Evolutionary conservation across 2,888 invertebrate genomes (phyloP), one percentile per base, ranked within the genome.

Genomic region (Drosophila meridionalis): DNA sequence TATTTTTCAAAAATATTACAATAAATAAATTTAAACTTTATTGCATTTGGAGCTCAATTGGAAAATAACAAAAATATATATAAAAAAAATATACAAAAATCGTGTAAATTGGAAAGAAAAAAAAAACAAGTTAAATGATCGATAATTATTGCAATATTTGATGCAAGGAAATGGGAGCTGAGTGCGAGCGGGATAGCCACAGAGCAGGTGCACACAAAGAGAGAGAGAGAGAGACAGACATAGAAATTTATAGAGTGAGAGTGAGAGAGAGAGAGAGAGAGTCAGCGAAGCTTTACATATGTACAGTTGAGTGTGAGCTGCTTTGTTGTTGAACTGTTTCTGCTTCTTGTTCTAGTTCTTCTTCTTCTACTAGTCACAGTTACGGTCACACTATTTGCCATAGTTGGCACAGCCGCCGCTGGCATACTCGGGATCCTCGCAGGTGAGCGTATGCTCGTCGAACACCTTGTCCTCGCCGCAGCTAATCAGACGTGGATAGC

Each of bases 401-500:
- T 85, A 89, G 59, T 88, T 85, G 78, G 92, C 89, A 69, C 92
- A 92, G 57, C 88, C 81, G 50, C 92, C 88, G 67, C 89, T 84
- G 53, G 92, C 92, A 56, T 92, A 88, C 60, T 92, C 92, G n/a
- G 92, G 91, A 36, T 92, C 97, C 91, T 97, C 96, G 90, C 98
- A 98, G 69, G 97, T 96, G 52, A 98, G 94, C 86, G 95, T 95
- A 78, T 95, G 94, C 90, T 97, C 96, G 87, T 98, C 97, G 90
- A 98, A 97, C 58, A 97, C 96, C 93, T 97, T 97, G 90, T 96
- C 97, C 83, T 98, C 97, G 6, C 96, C 98, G 91, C 98, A 98
- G 68, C 96, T 95, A 90, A 98, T 96, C 78, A 98, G 95, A 72
- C 98, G 95, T 4, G 98, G 98, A 92, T 96, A 95, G 34, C 97